Evolutionary conservation across 2,797 vertebrate species (phyloP).

Genomic region (Thripadectes ignobilis): DNA sequence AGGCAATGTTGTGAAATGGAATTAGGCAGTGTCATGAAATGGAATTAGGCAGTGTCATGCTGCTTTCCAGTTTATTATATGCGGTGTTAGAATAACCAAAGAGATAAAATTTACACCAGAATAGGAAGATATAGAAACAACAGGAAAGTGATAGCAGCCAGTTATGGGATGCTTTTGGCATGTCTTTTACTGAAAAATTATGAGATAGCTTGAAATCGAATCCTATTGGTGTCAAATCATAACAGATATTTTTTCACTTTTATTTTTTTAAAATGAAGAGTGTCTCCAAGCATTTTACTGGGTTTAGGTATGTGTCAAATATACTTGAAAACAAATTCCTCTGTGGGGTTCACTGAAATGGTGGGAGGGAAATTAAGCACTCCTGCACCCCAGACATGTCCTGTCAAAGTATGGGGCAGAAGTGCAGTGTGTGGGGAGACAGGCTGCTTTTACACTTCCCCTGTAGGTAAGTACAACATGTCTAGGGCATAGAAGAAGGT

Average conservation of each 20-base stretch:
- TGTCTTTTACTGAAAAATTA: not conserved
- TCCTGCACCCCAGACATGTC: not conserved
- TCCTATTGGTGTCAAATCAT: not conserved
- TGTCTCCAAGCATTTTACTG: not conserved
- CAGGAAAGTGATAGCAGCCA: not conserved
- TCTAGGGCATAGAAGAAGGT: not conserved
- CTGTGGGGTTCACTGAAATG: not conserved
- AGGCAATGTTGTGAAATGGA: no score
- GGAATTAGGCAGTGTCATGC: not conserved
- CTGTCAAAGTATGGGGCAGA: not conserved
- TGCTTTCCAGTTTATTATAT: not conserved
- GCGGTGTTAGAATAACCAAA: not conserved
- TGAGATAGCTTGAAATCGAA: not conserved
- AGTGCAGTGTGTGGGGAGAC: not conserved
- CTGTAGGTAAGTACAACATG: not conserved
- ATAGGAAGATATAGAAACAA: not conserved
- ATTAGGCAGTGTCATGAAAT: not conserved
- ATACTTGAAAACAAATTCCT: not conserved
- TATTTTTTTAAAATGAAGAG: not conserved
- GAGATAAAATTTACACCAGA: not conserved
- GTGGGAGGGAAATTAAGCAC: not conserved
- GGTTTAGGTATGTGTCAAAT: not conserved
- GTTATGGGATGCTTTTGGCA: not conserved
- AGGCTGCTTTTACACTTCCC: not conserved
- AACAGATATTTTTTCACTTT: not conserved